A percentile compares a stretch with the other conserved stretches of the same genome.
phyloP scores from a whole-genome alignment of 2,888 invertebrate genomes.

The Agrochola macilenta region DNA sequence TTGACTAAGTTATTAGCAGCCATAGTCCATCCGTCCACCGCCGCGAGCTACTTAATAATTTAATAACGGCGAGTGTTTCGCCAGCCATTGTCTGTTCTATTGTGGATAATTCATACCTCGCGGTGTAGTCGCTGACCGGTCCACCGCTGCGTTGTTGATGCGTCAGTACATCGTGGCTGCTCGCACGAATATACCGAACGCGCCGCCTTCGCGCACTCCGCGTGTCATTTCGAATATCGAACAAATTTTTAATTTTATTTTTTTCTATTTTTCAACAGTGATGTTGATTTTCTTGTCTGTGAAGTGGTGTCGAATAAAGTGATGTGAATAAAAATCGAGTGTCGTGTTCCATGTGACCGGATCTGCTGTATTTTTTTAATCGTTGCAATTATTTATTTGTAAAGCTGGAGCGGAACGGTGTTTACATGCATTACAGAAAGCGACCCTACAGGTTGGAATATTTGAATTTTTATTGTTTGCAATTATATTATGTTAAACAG shows the following conservation, averaged over 20 bases:
- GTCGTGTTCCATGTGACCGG: conserved; percentile 71
- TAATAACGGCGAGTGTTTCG: conserved; percentile 81
- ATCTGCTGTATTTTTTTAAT: conserved; percentile 72
- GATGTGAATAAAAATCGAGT: conserved; percentile 71
- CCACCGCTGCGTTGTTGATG: conserved; percentile 79
- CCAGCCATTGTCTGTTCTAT: conserved; percentile 74
- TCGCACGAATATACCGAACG: conserved; percentile 75
- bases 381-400: conserved; percentile 77
- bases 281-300: conserved; percentile 62
- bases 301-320: conserved; percentile 61
- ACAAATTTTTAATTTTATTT: conserved; percentile 61
- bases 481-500: background rate
- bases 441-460: conserved; percentile 86
- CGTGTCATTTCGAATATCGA: conserved; percentile 64
- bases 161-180: conserved; percentile 82
- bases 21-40: conserved; percentile 63
- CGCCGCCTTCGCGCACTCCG: conserved; percentile 69
- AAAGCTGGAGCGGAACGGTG: conserved; percentile 89
- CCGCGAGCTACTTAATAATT: conserved; percentile 81
- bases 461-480: conserved; percentile 37
- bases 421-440: conserved; percentile 90
- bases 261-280: conserved; percentile 61
- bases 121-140: conserved; percentile 75
- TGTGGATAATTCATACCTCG: conserved; percentile 82
- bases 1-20: conserved; percentile 61